Base-by-base conservation (phyloP, 1,140 invertebrate genomes). In the Radopholus similis region DNA sequence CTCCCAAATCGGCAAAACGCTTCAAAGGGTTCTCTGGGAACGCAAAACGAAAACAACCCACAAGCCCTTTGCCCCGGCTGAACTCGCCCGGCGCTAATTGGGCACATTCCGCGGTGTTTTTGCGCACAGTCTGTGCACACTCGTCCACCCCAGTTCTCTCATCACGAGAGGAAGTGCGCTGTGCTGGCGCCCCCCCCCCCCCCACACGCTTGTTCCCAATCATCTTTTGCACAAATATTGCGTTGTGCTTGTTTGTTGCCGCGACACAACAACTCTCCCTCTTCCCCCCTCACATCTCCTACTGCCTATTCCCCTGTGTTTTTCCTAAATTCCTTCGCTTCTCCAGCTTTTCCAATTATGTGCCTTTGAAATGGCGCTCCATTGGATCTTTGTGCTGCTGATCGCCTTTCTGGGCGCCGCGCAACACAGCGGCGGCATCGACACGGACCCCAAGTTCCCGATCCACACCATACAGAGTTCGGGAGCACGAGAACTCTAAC, bases 381-480 rank as follows among this genome's bases (percentile, higher is more conserved):
- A 9, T 62, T 47, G 40, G 40, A 26, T 28, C n/a, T 47, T 26
- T 62, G 44, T 62, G 23, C n/a, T 58, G 13, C 44, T 62, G 40
- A 21, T 42, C 35, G 21, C n/a, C 9, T 49, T 49, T 15, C 21
- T 47, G 28, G 26, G 37, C 47, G n/a, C n/a, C 51, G 30, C 35
- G 51, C 51, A 13, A 53, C 11, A 51, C 13, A 3, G 26, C 30
- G 51, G 35, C 30, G 30, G 51, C 35, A 62, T 62, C 6, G 44
- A 62, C 44, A 32, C 34, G 40, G 58, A 62, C 18, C 42, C 58
- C 23, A 62, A 62, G 32, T 62, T 62, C n/a, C 58, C 58, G 35
- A 18, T 62, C 35, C 58, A 62, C 18, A 62, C 58, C 23, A 62
- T 62, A 23, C 58, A 62, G 44, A 44, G 58, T 62, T 57, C 9